Evolutionary conservation across 2,113 vertebrate species (phyloP), one percentile per base, ranked within the genome.

Genomic region (Numenius arquata): DNA sequence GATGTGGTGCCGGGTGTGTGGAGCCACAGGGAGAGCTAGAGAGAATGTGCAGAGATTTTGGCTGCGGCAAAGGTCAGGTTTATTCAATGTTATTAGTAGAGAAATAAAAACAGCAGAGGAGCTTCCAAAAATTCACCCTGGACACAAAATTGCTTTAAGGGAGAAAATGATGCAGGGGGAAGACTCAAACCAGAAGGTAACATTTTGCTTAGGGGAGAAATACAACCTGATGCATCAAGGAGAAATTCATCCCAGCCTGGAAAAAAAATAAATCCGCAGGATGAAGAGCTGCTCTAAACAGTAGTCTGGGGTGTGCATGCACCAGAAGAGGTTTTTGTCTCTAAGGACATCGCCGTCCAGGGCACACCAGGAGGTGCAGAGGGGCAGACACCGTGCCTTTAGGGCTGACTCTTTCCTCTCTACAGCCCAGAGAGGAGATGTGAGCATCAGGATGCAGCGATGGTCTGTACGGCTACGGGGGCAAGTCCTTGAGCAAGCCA

Each of bases 401-500:
- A 1, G 1, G 29, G 47, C 18, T 12, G 18, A 26, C 22, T 85
- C 11, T 59, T 53, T 43, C 26, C 27, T 77, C 13, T 85, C 47
- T 56, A 11, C 16, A 40, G 66, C 71, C 47, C 4, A 0, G 63
- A 50, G 27, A 48, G 48, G n/a, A 67, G 29, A 9, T 13, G 38
- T 19, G 78, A 90, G 23, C 11, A 15, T 20, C 61, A 30, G 77
- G 77, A 20, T 19, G 70, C 38, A 85, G 68, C 0, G 0, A 62
- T 15, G 40, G 15, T 79, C 53, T 36, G 19, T 4, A 40, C 1
- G 1, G 61, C 8, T 56, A 21, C 17, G 19, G 0, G 1, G 40
- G 53, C 1, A 34, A 67, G n/a, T 38, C 62, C 71, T 34, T 6
- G 81, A 70, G 66, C 36, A 56, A 32, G 9, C n/a, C 22, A 66